These are phyloP conservation scores for Agapetus fuscipes DNA, from an alignment of 2,888 invertebrate genomes.

Conservation along the genomic window DNA sequence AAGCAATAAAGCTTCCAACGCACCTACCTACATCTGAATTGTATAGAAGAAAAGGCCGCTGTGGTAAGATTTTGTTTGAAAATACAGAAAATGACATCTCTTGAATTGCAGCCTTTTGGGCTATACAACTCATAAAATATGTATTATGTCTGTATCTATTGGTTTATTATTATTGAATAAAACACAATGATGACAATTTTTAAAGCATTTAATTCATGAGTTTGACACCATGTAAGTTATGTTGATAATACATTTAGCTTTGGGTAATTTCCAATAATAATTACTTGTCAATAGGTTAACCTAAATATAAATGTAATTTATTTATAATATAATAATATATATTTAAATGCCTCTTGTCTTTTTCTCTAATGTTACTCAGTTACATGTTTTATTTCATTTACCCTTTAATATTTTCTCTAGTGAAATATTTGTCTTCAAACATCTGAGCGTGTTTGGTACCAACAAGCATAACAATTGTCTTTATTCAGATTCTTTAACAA, in stretches of 20 bases:
- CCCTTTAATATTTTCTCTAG: constrained; percentile 2
- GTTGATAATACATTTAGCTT: constrained; percentile 51
- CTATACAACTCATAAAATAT: too few species aligned
- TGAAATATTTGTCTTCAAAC: background rate
- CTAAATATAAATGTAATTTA: constrained; percentile 20
- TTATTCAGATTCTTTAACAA: background rate
- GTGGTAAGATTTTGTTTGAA: too few species aligned
- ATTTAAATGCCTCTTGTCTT: constrained; percentile 1
- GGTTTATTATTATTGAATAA: too few species aligned
- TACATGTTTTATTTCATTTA: background rate
- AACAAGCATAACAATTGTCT: background rate
- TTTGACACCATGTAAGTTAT: constrained; percentile 26
- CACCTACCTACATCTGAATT: too few species aligned
- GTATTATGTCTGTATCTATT: too few species aligned
- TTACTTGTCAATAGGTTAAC: constrained; percentile 32
- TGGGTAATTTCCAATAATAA: constrained; percentile 50
- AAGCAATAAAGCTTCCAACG: too few species aligned
- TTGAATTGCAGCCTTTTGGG: too few species aligned
- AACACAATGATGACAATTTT: constrained; percentile 15
- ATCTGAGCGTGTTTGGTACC: background rate
- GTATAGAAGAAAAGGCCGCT: too few species aligned
- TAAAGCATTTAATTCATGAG: constrained; percentile 22
- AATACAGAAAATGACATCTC: too few species aligned
- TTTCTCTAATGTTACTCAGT: background rate
- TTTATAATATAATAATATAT: constrained; percentile 4